phyloP scores from a whole-genome alignment of 2,797 vertebrate genomes.

The Dallia pectoralis region DNA sequence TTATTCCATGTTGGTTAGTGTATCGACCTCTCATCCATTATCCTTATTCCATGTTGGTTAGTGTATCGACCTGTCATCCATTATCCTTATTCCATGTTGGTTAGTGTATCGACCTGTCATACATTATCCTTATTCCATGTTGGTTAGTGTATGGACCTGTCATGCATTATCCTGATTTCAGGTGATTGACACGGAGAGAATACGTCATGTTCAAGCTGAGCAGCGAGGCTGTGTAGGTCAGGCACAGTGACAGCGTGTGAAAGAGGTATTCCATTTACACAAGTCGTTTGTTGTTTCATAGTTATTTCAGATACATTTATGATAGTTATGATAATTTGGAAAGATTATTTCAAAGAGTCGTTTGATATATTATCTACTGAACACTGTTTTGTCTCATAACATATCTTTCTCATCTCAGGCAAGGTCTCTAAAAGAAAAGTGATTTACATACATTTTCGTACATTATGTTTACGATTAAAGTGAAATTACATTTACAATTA shows the following conservation, averaged over 20 bases:
- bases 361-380: not conserved
- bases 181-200: not conserved
- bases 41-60: no score
- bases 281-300: not conserved
- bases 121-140: no score
- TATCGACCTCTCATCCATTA: no score
- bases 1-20: no score
- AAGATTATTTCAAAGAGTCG: not conserved
- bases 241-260: not conserved
- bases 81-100: no score
- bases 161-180: not conserved
- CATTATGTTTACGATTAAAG: not conserved
- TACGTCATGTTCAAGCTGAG: not conserved
- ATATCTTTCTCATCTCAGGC: not conserved
- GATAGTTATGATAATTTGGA: not conserved
- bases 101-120: no score
- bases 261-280: not conserved
- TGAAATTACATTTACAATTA: not conserved
- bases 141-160: no score
- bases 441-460: not conserved
- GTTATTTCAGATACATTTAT: not conserved
- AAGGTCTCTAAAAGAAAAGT: not conserved
- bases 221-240: not conserved
- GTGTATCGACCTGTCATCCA: no score
- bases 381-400: not conserved